Evolutionary conservation across 2,797 vertebrate species (phyloP).

Genomic region (Chaetodon trifasciatus): DNA sequence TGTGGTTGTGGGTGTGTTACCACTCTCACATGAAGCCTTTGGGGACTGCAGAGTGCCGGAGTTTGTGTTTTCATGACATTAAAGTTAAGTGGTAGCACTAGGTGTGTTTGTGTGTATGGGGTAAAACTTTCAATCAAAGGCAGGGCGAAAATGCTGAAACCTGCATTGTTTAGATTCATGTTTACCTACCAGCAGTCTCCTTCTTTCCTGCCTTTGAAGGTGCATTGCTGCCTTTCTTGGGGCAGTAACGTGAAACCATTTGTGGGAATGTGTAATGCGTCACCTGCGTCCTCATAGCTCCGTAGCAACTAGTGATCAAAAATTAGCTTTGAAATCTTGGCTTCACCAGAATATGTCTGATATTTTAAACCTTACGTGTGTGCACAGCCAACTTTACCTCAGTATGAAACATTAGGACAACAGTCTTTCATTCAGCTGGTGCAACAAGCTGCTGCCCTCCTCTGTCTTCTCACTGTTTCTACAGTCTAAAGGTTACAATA

Average conservation of each 20-base stretch:
- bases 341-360: not conserved
- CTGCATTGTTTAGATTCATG: no score
- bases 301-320: no score
- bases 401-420: not conserved
- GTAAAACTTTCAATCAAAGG: not conserved
- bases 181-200: not conserved
- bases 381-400: not conserved
- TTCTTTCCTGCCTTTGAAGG: not conserved
- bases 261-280: no score
- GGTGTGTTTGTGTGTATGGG: conserved; percentile 5
- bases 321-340: not conserved
- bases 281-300: no score
- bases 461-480: not conserved
- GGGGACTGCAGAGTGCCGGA: conserved; percentile 23
- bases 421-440: not conserved
- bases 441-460: not conserved
- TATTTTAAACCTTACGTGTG: not conserved
- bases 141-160: no score
- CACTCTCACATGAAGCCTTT: conserved; percentile 39
- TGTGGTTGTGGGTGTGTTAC: conserved; percentile 47
- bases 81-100: conserved; percentile 17
- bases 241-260: no score
- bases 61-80: conserved; percentile 40
- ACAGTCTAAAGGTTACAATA: not conserved
- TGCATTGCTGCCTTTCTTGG: not conserved